These are phyloP conservation scores for Pristionchus entomophagus DNA, from an alignment of 2,888 invertebrate species.

Conservation along the genomic window DNA sequence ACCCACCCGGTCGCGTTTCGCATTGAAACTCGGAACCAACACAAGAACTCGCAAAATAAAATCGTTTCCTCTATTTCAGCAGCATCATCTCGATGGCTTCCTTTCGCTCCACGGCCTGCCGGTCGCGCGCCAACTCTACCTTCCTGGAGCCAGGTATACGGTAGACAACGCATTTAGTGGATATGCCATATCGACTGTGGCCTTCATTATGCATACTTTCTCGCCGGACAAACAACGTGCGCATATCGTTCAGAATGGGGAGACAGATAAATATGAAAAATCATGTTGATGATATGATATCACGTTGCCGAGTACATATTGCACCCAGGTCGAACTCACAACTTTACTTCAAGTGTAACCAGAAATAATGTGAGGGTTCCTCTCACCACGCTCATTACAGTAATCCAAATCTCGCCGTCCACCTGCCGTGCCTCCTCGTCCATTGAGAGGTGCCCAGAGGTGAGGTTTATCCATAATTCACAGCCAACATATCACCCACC, in stretches of 20 bases:
- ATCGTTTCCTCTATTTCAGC: conserved; percentile 54
- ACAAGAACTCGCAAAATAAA: no score
- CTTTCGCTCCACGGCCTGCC: conserved; percentile 56
- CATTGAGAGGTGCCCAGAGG: conserved; percentile 37
- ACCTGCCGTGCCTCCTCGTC: conserved; percentile 48
- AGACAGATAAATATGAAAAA: no score
- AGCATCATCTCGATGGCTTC: conserved; percentile 68
- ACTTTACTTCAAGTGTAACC: background rate
- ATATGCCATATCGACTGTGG: no score
- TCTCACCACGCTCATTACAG: conserved; percentile 27
- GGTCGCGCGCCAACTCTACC: conserved; percentile 63
- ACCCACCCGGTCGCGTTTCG: no score
- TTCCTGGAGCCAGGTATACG: conserved; percentile 59
- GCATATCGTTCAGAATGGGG: no score
- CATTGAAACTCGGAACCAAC: no score
- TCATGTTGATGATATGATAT: no score
- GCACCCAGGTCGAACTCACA: no score
- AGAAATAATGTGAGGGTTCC: background rate
- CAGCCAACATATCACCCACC: no score
- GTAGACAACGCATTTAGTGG: background rate
- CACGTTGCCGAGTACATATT: no score
- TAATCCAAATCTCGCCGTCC: conserved; percentile 47
- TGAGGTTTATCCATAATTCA: background rate
- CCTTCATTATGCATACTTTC: no score
- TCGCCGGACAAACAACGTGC: no score